Evolutionary conservation across 2,797 vertebrate species (phyloP), one percentile per base, ranked within the genome.

Genomic region (Sciurus vulgaris): DNA sequence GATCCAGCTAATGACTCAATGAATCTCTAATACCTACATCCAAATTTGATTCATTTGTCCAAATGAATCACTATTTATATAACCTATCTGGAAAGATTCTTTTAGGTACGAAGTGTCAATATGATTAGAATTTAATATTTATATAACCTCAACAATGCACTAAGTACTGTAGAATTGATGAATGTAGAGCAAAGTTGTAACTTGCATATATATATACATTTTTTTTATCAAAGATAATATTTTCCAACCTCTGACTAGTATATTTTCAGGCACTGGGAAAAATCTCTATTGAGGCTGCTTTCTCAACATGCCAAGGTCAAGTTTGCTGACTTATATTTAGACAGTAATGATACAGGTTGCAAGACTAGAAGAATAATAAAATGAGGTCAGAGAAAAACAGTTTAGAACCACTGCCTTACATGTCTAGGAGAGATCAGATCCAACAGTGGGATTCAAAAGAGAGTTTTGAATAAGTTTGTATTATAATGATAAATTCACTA

Each of bases 41-140:
- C 38, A 84, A 78, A 74, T 73, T 81, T 90, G 54, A 85, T 96
- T 94, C 30, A 38, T 14, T 93, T 98, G 92, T 54, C 51, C 65
- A 91, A 94, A 96, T 95, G 78, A 94, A 47, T 88, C 74, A 73
- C 86, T 96, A 76, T 96, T 96, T 95, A 94, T 20, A 94, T 89
- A 96, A 94, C 54, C 94, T 96, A 83, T 86, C 41, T 73, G 59
- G 72, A 73, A 91, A 95, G 33, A 86, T 72, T 94, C n/a, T 94
- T 96, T 96, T 70, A 73, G 67, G 30, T 87, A 95, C 70, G 59
- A 70, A 78, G 76, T 96, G 69, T 96, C 89, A 96, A 92, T 93
- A 94, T 59, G 63, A 72, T 96, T 81, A 94, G 59, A 92, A 94
- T 92, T 83, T 96, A 91, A 87, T 96, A 93, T 96, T 97, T 97